Percentiles rank a stretch among this genome's conserved stretches.
These are phyloP conservation scores for Willowsia nigromaculata DNA, from an alignment of 2,888 invertebrate genomes.

Conservation along the genomic window DNA sequence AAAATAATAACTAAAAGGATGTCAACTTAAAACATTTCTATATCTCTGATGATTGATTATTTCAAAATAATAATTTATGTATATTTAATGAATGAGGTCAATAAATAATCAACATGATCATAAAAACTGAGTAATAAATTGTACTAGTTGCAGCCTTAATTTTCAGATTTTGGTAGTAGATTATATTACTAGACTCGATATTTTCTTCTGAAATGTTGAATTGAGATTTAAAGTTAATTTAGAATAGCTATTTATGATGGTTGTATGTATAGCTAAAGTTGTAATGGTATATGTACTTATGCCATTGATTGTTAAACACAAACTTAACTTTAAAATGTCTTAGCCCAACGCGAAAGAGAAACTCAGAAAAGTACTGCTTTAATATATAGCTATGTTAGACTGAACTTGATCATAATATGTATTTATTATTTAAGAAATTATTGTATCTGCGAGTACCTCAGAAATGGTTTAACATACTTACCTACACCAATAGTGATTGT, in stretches of 20 bases:
- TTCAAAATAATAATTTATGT: not conserved
- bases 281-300: not conserved
- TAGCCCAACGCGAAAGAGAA: not conserved
- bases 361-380: conserved; percentile 41
- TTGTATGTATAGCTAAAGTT: not conserved
- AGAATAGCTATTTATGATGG: not conserved
- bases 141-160: conserved; percentile 34
- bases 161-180: not conserved
- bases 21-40: not conserved
- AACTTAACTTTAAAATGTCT: not conserved
- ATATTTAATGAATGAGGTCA: not conserved
- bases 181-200: not conserved
- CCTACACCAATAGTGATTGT: not conserved
- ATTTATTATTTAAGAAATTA: conserved; percentile 10
- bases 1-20: not conserved
- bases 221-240: not conserved
- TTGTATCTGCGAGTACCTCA: conserved; percentile 1
- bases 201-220: not conserved
- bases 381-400: conserved; percentile 49
- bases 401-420: conserved; percentile 35
- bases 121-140: conserved; percentile 14
- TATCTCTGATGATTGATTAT: not conserved
- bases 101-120: conserved; percentile 30
- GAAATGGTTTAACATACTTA: not conserved
- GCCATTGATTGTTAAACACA: no score